Evolutionary conservation across 2,888 invertebrate species (phyloP), one percentile per base, ranked within the genome.

Genomic region (Cryptocheilus praepositus): DNA sequence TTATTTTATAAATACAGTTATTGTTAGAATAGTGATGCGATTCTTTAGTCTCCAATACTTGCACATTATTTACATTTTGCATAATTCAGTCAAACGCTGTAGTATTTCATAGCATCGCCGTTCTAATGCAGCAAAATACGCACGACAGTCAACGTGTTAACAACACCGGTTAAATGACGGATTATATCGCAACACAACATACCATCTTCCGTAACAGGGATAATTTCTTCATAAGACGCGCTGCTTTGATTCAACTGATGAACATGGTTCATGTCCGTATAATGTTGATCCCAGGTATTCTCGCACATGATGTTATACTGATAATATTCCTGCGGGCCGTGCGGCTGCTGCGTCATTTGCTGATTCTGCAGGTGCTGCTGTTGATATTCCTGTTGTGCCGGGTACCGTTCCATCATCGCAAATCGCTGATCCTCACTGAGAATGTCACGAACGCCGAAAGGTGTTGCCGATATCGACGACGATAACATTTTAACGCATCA

Each of bases 371-470:
- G 18, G 2, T 57, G 56, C n/a, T 49, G 44, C 16, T 44, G 51
- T 19, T 61, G 62, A 11, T 79, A 79, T 16, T 76, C 74, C 2
- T 82, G 80, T 46, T 84, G 84, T 0, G 74, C 61, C 3, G 80
- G 76, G 63, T 87, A 88, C 62, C 86, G 88, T 64, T 88, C 88
- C 88, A 89, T 89, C 28, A 70, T 70, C 21, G 77, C 79, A 3
- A 88, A 73, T 57, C 86, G 84, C 49, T 88, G 88, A 73, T 86
- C 85, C 62, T 84, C 87, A 77, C 80, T 88, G 15, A 89, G 82
- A 57, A 89, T 89, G 56, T 89, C 88, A 60, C 88, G 85, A 62
- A 89, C 88, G 75, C 88, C 86, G 74, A 89, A 89, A 56, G 88
- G 88, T 16, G 88, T 88, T 21, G 84, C 83, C 16, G 85, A 81